These are phyloP conservation scores for Bostrychus sinensis DNA, from an alignment of 2,113 vertebrate species.

Conservation along the genomic window DNA sequence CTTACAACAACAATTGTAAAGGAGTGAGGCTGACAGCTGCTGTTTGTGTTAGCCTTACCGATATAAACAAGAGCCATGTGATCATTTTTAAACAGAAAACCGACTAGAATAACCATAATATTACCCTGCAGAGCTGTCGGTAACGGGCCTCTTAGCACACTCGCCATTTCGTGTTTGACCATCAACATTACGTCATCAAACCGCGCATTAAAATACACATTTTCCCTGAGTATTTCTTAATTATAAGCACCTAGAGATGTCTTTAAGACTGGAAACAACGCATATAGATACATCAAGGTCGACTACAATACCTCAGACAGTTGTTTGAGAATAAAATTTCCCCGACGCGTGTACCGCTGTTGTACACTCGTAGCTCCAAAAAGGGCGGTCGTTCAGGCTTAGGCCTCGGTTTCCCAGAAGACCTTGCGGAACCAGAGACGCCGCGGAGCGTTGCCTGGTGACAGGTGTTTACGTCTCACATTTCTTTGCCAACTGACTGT, in stretches of 20 bases:
- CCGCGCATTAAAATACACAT: conserved; percentile 86
- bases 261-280: conserved; percentile 13
- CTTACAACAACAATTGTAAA: conserved; percentile 5
- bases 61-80: accelerated
- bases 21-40: accelerated
- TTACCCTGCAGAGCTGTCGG: background rate
- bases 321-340: conserved; percentile 55
- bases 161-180: conserved; percentile 81
- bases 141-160: conserved; percentile 66
- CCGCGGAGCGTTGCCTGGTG: conserved; percentile 68
- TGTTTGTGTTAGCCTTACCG: conserved; percentile 22
- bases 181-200: conserved; percentile 93
- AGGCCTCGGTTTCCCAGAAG: conserved; percentile 79
- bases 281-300: conserved; percentile 61
- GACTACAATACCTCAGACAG: conserved; percentile 39
- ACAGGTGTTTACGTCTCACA: conserved; percentile 18
- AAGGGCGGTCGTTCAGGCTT: conserved; percentile 79
- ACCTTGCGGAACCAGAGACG: conserved; percentile 65
- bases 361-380: conserved; percentile 68
- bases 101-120: background rate
- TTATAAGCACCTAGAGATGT: conserved; percentile 17
- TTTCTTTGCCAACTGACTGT: background rate
- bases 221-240: conserved; percentile 53
- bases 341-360: conserved; percentile 60
- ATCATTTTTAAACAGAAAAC: background rate